A percentile compares a stretch with the other conserved stretches of the same genome.
These are phyloP conservation scores for Apis dorsata DNA, from an alignment of 1,140 invertebrate species.

Conservation along the genomic window DNA sequence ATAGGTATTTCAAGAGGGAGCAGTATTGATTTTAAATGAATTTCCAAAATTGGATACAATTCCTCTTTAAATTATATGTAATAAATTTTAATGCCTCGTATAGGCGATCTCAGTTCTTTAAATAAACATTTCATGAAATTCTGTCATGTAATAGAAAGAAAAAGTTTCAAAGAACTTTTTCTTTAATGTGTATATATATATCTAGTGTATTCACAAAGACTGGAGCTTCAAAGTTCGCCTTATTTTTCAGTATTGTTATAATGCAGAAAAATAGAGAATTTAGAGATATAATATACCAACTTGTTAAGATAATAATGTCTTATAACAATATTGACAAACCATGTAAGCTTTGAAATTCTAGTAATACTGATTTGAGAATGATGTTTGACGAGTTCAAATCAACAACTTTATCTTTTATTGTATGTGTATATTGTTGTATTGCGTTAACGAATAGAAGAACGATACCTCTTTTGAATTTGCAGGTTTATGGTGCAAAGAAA, in stretches of 20 bases:
- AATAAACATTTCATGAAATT: slow-evolving; percentile 42
- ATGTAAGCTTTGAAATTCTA: slow-evolving; percentile 42
- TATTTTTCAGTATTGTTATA: slow-evolving; percentile 37
- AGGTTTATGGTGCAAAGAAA: slow-evolving; percentile 34
- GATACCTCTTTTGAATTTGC: slow-evolving; percentile 35
- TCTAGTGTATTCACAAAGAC: slow-evolving; percentile 28
- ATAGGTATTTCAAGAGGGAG: slow-evolving; percentile 19
- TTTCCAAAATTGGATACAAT: slow-evolving; percentile 41
- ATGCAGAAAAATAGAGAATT: background rate
- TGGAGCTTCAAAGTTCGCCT: slow-evolving; percentile 23
- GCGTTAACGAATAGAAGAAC: slow-evolving; percentile 38
- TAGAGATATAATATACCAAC: slow-evolving; percentile 19
- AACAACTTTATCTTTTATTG: slow-evolving; percentile 40
- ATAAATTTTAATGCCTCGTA: slow-evolving; percentile 30
- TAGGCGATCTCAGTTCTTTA: slow-evolving; percentile 42
- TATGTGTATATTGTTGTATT: slow-evolving; percentile 48
- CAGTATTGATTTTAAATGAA: slow-evolving; percentile 32
- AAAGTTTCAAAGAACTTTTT: slow-evolving; percentile 49
- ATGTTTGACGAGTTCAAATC: slow-evolving; percentile 48
- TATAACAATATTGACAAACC: slow-evolving; percentile 36
- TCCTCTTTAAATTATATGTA: slow-evolving; percentile 39
- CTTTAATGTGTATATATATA: slow-evolving; percentile 42
- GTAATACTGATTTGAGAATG: slow-evolving; percentile 43
- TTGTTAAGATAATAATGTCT: slow-evolving; percentile 9
- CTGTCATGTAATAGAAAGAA: slow-evolving; percentile 21